These are phyloP conservation scores for Limosa lapponica DNA, from an alignment of 2,797 vertebrate genomes.

Conservation along the genomic window DNA sequence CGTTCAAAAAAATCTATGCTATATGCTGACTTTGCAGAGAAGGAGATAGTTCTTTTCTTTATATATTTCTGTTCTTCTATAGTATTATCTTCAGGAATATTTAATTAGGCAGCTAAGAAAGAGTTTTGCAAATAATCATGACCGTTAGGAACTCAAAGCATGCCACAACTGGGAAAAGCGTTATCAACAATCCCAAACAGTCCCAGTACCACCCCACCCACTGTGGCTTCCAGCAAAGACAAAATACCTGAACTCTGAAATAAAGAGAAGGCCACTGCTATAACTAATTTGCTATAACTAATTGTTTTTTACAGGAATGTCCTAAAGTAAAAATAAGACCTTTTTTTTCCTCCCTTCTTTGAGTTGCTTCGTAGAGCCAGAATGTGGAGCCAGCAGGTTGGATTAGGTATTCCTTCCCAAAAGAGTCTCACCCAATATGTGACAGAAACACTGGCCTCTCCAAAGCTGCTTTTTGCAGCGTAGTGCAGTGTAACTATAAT, in stretches of 20 bases:
- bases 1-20: neutral
- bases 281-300: too few relatives aligned
- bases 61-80: neutral
- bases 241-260: neutral
- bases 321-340: neutral
- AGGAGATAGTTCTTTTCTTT: neutral
- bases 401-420: neutral
- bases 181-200: neutral
- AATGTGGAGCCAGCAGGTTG: neutral
- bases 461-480: neutral
- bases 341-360: rapidly evolving
- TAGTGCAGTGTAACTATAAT: neutral
- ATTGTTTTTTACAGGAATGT: too few relatives aligned
- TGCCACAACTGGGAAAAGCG: neutral
- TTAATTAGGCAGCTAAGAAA: neutral
- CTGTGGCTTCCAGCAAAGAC: neutral
- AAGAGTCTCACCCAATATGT: rapidly evolving
- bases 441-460: neutral
- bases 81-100: neutral
- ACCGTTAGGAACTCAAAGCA: neutral
- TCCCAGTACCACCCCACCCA: neutral
- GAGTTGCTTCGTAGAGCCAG: neutral
- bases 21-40: neutral
- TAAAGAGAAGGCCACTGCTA: neutral
- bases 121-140: neutral